phyloP scores from a whole-genome alignment of 64 coral and sea anemone genomes.

The Porites lutea region DNA sequence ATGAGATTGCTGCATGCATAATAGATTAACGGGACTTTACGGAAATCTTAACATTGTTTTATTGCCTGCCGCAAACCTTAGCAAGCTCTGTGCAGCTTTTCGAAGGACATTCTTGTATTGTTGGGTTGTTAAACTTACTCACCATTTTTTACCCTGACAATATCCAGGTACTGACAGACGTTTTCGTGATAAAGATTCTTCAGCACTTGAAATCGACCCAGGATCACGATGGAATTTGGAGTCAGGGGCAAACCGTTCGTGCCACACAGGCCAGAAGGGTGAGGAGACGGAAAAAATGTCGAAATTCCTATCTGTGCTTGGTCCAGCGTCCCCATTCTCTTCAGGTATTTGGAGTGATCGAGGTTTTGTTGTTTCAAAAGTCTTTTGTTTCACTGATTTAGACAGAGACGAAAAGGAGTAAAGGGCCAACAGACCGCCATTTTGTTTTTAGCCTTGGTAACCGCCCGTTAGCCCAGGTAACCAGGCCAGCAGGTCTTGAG shows the following conservation, averaged over 20 bases:
- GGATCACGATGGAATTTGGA: constrained; percentile 97
- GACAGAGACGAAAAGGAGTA: not conserved
- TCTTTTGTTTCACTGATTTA: not conserved
- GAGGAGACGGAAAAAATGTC: constrained; percentile 91
- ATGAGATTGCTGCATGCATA: too few relatives aligned
- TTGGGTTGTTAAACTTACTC: constrained; percentile 1
- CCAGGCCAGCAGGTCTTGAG: not conserved
- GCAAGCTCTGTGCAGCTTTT: too few relatives aligned
- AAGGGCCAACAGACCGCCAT: not conserved
- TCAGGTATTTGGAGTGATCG: not conserved
- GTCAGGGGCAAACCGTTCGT: constrained; percentile 97
- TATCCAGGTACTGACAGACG: constrained; percentile 96
- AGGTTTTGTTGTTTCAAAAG: not conserved
- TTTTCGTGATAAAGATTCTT: constrained; percentile 89
- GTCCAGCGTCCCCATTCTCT: constrained; percentile 83
- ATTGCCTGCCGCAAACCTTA: too few relatives aligned
- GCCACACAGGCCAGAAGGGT: constrained; percentile 91
- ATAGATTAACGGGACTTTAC: too few relatives aligned
- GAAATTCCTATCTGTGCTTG: constrained; percentile 92
- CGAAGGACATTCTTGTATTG: not conserved
- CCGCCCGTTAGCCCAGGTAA: not conserved
- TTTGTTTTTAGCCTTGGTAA: constrained; percentile 51
- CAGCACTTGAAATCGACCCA: constrained; percentile 85
- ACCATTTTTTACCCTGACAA: constrained; percentile 96
- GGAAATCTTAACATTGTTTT: too few relatives aligned